phyloP scores from a whole-genome alignment of 2,797 vertebrate genomes.

The Microhierax caerulescens region DNA sequence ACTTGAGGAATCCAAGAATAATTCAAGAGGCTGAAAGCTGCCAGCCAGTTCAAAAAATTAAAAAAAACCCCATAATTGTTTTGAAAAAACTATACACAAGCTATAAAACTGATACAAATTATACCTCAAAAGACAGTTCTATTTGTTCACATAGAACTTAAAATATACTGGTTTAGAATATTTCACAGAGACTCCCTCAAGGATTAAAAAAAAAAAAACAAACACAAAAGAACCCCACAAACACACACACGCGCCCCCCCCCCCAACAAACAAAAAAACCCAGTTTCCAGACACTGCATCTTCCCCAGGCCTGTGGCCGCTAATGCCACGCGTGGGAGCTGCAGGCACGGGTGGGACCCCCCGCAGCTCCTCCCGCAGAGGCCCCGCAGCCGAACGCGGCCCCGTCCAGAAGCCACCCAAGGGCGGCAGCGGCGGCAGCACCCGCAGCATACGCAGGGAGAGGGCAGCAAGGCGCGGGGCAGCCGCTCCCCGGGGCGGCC shows the following conservation, averaged over 20 bases:
- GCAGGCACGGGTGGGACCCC: fast-evolving
- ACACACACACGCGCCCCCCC: too few species aligned
- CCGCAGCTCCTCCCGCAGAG: background rate
- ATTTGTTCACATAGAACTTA: background rate
- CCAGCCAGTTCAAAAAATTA: fast-evolving
- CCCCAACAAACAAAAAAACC: background rate
- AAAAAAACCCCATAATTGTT: background rate
- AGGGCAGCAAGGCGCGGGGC: background rate
- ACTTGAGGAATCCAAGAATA: background rate
- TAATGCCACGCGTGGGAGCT: fast-evolving
- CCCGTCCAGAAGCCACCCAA: too few species aligned
- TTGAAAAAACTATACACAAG: background rate
- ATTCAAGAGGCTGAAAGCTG: background rate
- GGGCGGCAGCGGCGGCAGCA: too few species aligned
- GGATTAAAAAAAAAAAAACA: background rate
- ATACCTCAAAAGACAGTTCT: background rate
- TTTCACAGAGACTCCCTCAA: too few species aligned
- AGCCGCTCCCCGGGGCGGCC: background rate
- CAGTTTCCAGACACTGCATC: fast-evolving
- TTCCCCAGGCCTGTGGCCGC: background rate
- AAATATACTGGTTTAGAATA: fast-evolving
- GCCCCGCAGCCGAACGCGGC: background rate
- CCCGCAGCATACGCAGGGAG: fast-evolving
- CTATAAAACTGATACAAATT: background rate
- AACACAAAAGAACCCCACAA: too few species aligned